phyloP scores from a whole-genome alignment of 2,888 invertebrate species.

The Gibbula magus region DNA sequence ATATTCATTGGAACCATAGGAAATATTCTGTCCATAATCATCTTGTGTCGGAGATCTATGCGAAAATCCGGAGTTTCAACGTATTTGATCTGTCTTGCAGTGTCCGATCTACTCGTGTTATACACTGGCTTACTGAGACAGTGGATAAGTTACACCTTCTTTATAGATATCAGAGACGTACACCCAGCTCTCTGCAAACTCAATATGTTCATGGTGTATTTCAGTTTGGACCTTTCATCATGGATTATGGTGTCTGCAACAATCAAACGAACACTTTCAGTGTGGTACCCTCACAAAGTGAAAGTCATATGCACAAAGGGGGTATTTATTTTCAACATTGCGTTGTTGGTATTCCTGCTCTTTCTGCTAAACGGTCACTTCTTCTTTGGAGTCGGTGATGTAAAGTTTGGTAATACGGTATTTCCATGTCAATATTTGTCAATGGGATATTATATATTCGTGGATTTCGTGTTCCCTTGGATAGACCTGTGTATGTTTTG shows the following conservation, averaged over 20 bases:
- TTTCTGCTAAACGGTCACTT: slow-evolving; percentile 33
- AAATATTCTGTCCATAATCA: not conserved
- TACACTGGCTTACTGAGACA: slow-evolving; percentile 38
- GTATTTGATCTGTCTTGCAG: slow-evolving; percentile 31
- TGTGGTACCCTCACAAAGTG: slow-evolving; percentile 46
- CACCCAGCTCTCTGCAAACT: slow-evolving; percentile 36
- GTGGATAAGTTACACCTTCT: slow-evolving; percentile 40
- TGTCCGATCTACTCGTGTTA: slow-evolving; percentile 45
- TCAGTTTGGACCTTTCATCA: slow-evolving; percentile 41
- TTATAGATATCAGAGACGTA: slow-evolving; percentile 30
- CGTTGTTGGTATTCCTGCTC: slow-evolving; percentile 25
- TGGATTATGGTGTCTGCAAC: slow-evolving; percentile 49
- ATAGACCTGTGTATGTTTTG: slow-evolving; percentile 43
- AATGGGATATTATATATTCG: slow-evolving; percentile 14
- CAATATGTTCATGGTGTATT: slow-evolving; percentile 35
- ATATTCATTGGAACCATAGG: not conserved
- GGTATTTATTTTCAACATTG: slow-evolving; percentile 29
- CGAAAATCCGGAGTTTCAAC: not conserved
- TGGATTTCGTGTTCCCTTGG: slow-evolving; percentile 31
- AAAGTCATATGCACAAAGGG: slow-evolving; percentile 37
- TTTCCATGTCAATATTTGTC: not conserved
- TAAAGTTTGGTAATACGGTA: not conserved
- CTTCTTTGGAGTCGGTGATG: slow-evolving; percentile 28
- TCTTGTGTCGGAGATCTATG: not conserved
- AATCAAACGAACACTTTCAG: slow-evolving; percentile 39